Evolutionary conservation across 2,888 invertebrate species (phyloP), one percentile per base, ranked within the genome.

Genomic region (Lasius platythorax): DNA sequence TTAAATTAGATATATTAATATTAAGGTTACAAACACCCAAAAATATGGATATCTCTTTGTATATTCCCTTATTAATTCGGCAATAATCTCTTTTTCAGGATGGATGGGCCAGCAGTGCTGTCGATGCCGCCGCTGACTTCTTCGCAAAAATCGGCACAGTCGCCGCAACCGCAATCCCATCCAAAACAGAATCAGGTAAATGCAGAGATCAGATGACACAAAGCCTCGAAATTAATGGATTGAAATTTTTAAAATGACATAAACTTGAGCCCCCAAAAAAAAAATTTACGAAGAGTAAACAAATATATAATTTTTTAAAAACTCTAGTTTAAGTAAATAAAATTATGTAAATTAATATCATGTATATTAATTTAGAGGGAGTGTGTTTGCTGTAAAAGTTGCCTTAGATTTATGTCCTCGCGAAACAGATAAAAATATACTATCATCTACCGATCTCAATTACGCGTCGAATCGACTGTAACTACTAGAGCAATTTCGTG

Each of bases 181-280:
- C 95, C 95, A 53, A 96, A 96, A 94, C 96, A 96, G 15, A 96
- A 96, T 92, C 96, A 96, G 95, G 96, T 96, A 53, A 94, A 83
- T 79, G 85, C 53, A 33, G 56, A 37, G 43, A 33, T 61, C 33
- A 11, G 33, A 61, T 9, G 53, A 61, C 11, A 12, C 12, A 64
- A 46, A 58, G 5, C 30, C 64, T 64, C 23, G 43, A 43, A 68
- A 78, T 78, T 68, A 68, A 58, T n/a, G n/a, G 4, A 76, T 15
- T 68, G 9, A 43, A 64, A 23, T 78, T 18, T 12, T 30, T 0
- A 0, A 30, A 43, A 68, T 66, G 0, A 28, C 50, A 74, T 23
- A 46, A 63, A 46, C n/a, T 6, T 37, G 8, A 30, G 43, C 23
- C 23, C 23, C 5, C 23, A 18, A 53, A 28, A 33, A 23, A 18